These are phyloP conservation scores for Rhyacophila brunnea DNA, from an alignment of 1,140 invertebrate species.

Conservation along the genomic window DNA sequence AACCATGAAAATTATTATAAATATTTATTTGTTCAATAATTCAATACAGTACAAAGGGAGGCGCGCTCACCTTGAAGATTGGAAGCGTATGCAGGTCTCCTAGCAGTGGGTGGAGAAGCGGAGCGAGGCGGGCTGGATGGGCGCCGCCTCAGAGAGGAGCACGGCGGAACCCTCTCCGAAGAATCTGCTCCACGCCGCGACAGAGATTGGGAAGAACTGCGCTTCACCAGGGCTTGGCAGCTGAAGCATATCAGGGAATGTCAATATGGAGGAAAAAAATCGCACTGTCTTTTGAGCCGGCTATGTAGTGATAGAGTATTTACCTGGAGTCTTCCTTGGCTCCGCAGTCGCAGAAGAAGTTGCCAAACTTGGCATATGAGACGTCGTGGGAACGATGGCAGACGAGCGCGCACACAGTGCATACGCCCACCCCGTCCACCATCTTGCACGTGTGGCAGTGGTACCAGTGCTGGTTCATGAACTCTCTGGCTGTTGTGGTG, in stretches of 20 bases:
- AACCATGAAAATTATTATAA: no score
- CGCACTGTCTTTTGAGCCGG: no score
- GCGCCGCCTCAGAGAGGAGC: slow-evolving; percentile 67
- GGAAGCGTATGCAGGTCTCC: slow-evolving; percentile 38
- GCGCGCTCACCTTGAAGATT: slow-evolving; percentile 26
- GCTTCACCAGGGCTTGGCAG: slow-evolving; percentile 72
- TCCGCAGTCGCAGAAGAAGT: slow-evolving; percentile 99
- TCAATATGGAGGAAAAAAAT: no score
- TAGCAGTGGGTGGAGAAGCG: slow-evolving; percentile 42
- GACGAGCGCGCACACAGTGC: slow-evolving; percentile 94
- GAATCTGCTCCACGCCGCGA: slow-evolving; percentile 34
- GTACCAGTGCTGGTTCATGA: slow-evolving; percentile 98
- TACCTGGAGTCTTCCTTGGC: slow-evolving; percentile 80
- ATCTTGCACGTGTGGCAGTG: slow-evolving; percentile 98
- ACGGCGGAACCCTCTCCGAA: slow-evolving; percentile 50
- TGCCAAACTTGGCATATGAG: slow-evolving; percentile 96
- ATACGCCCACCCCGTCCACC: slow-evolving; percentile 97
- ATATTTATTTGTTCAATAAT: no score
- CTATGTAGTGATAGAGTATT: no score
- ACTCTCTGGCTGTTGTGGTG: slow-evolving; percentile 95
- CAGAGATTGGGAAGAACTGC: slow-evolving; percentile 52
- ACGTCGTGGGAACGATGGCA: slow-evolving; percentile 96
- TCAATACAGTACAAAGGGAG: no score
- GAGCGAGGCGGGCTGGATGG: slow-evolving; percentile 66
- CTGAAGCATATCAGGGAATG: slow-evolving; percentile 38